phyloP scores from a whole-genome alignment of 1,140 invertebrate species.

The Acromyrmex heyeri region DNA sequence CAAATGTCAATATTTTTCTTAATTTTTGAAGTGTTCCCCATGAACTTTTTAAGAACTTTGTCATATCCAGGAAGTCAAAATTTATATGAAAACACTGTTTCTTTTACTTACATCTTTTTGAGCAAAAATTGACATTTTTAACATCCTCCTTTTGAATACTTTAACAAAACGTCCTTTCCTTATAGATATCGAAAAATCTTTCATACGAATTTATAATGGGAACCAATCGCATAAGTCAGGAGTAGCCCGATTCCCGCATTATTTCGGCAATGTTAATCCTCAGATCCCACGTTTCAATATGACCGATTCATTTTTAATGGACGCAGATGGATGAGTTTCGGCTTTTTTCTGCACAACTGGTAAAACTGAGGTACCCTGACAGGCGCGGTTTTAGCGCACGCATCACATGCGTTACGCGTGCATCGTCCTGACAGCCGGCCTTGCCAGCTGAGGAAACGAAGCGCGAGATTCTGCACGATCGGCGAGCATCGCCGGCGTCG shows the following conservation, averaged over 20 bases:
- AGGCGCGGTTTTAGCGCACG: background rate
- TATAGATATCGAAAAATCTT: background rate
- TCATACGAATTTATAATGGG: background rate
- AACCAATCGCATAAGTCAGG: background rate
- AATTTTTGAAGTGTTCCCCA: too few species aligned
- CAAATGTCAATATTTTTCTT: too few species aligned
- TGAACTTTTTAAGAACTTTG: too few species aligned
- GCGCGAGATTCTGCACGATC: conserved; percentile 78
- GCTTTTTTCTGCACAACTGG: background rate
- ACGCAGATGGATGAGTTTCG: conserved; percentile 17
- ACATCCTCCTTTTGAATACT: too few species aligned
- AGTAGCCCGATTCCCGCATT: background rate
- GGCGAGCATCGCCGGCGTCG: conserved; percentile 76
- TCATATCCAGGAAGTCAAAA: too few species aligned
- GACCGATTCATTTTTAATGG: conserved; percentile 43
- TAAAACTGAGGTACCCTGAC: background rate
- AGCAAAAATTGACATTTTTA: too few species aligned
- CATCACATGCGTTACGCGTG: conserved; percentile 4
- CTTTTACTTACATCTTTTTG: too few species aligned
- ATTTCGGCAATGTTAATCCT: conserved; percentile 14
- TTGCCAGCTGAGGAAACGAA: conserved; percentile 56
- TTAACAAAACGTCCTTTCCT: too few species aligned
- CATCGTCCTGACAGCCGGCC: background rate
- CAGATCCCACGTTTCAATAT: background rate
- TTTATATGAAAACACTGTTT: too few species aligned